Evolutionary conservation across 1,140 invertebrate species (phyloP), one percentile per base, ranked within the genome.

Genomic region (Cydia strobilella): DNA sequence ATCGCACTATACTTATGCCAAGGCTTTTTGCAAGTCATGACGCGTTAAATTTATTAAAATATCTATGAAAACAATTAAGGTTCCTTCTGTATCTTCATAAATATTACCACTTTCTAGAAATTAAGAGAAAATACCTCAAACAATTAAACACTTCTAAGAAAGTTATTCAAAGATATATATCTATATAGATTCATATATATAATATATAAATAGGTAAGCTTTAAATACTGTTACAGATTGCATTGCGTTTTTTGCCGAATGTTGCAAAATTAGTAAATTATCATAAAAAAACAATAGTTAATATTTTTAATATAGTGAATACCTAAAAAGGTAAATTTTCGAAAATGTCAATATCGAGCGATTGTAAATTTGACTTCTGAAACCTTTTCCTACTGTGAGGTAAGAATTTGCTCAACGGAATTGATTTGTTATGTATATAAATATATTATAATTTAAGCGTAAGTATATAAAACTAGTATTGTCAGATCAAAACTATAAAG

Each of bases 171-270:
- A 48, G 15, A 59, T 63, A 59, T 65, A 74, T 31, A 74, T 74
- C 59, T 35, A 74, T 76, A 15, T 74, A 39, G 73, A 77, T 74
- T 66, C 20, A 77, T 74, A 77, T 74, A n/a, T 65, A 74, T 73
- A 76, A 74, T 73, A 76, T 76, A 73, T 63, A 73, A 35, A 54
- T 63, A 76, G 63, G 20, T 48, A 59, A 73, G 45, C 62, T 69
- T 69, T 69, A 69, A 69, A 69, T 69, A 69, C n/a, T 69, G 65
- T 69, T 69, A 69, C 65, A 35, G 65, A 69, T 69, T 42, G 65
- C 65, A 69, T 69, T 35, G 35, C 65, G 35, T 69, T 42, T 42
- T 69, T 69, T 69, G 65, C 31, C 15, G 31, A 20, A 69, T 69
- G 31, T 69, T 69, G 65, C 23, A 69, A 69, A 69, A 35, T 69